Base-by-base conservation (phyloP, 2,888 invertebrate species). In the Clusia tigrina region DNA sequence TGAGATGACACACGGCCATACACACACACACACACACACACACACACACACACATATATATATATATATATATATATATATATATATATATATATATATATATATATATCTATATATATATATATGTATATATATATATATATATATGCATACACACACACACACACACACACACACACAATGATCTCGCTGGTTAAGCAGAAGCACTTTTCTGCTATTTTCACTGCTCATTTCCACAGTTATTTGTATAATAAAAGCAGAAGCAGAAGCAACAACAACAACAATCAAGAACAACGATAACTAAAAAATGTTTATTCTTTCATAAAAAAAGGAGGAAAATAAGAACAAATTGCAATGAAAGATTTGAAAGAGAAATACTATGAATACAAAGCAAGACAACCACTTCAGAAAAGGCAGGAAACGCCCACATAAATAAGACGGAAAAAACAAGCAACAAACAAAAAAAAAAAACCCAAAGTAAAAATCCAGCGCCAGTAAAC, bases 1-100 rank as follows among this genome's bases (percentile, higher is more conserved):
- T 59, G 18, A 53, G 52, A 53, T 42, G 58, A 37, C 58, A 53
- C 23, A n/a, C n/a, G n/a, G n/a, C n/a, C n/a, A n/a, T n/a, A n/a
- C n/a, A n/a, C n/a, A n/a, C n/a, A n/a, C n/a, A n/a, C n/a, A n/a
- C n/a, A n/a, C n/a, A n/a, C n/a, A n/a, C n/a, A n/a, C n/a, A n/a
- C n/a, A n/a, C n/a, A n/a, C n/a, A n/a, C n/a, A n/a, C n/a, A n/a
- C n/a, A n/a, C n/a, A n/a, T n/a, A n/a, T n/a, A n/a, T n/a, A n/a
- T n/a, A n/a, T n/a, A n/a, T n/a, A n/a, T n/a, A n/a, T n/a, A n/a
- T n/a, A n/a, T n/a, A n/a, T n/a, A n/a, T n/a, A n/a, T n/a, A n/a
- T n/a, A n/a, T n/a, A n/a, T n/a, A n/a, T n/a, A n/a, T n/a, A n/a
- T n/a, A n/a, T n/a, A n/a, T n/a, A n/a, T n/a, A n/a, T n/a, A n/a